Base-by-base conservation (phyloP, 1,140 invertebrate species). In the Anadara kagoshimensis region DNA sequence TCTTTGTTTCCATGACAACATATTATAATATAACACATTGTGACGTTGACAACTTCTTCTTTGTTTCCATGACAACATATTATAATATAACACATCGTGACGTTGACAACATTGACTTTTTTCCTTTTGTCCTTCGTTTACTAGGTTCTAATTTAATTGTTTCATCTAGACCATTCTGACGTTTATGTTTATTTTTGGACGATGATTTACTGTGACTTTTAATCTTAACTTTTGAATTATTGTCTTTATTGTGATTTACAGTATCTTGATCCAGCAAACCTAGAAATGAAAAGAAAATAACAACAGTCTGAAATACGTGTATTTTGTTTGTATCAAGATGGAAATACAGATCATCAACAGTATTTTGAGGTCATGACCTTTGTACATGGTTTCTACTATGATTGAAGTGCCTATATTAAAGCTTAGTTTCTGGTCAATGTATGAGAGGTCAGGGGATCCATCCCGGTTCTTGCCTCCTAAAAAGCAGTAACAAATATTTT, bases 61-160 rank as follows among this genome's bases (percentile, higher is more conserved):
- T 36, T 36, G 29, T 36, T 36, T 36, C 29, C 29, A 36, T 36
- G 29, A 36, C 29, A 36, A 36, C 29, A 36, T 7, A 36, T 36
- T 85, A 86, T 74, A 84, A 83, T 45, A 86, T 56, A 56, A 72
- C 73, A 79, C 84, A 86, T 69, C 84, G 89, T 78, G 75, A 78
- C 62, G 83, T 80, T 75, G 24, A 64, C 43, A 86, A 79, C 62
- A 88, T 79, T 64, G 84, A 77, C 67, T 88, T 88, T 70, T 86
- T 87, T 20, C 83, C 82, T 45, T 81, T 78, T 63, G 83, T 85
- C 61, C 85, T 62, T 75, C 83, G 67, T 76, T 83, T 84, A 66
- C 81, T 84, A 14, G 86, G 85, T 69, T 86, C 80, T 24, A 88
- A 76, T 68, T 74, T 85, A 26, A 88, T 85, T 18, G 82, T 84